Percentiles rank a stretch among this genome's conserved stretches.
Evolutionary conservation across 2,797 vertebrate genomes (phyloP).

Genomic region (Pagetopsis macropterus): DNA sequence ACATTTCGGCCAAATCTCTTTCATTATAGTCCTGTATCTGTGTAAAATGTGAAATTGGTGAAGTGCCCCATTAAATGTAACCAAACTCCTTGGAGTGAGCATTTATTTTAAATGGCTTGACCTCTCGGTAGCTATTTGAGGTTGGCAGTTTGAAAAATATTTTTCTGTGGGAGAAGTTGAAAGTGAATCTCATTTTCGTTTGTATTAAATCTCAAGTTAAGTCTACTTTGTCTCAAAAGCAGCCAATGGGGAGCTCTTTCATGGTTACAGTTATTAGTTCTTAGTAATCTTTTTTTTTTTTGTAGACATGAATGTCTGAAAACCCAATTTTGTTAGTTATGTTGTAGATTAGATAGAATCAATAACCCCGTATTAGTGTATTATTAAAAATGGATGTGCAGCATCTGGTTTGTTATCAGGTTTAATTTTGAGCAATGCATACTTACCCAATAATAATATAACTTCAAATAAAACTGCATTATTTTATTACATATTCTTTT

Average conservation of each 20-base stretch:
- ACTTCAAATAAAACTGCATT: constrained; percentile 6
- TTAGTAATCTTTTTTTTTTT: background rate
- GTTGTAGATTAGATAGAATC: background rate
- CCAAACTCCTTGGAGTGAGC: background rate
- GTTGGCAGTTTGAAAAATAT: constrained; percentile 7
- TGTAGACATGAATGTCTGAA: background rate
- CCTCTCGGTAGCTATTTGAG: background rate
- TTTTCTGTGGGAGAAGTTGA: constrained; percentile 9
- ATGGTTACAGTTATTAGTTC: background rate
- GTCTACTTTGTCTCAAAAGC: constrained; percentile 8
- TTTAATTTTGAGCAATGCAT: background rate
- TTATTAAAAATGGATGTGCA: background rate
- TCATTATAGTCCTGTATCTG: background rate
- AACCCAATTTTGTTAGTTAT: background rate
- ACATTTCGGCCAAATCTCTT: background rate
- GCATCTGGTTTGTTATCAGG: background rate
- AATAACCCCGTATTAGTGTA: background rate
- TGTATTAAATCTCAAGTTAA: background rate
- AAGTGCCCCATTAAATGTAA: background rate
- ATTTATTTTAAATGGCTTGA: background rate
- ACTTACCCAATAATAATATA: background rate
- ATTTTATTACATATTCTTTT: background rate
- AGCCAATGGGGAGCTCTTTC: background rate
- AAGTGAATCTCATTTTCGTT: constrained; percentile 1
- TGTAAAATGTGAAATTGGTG: background rate